phyloP scores from a whole-genome alignment of 2,113 vertebrate species.

The Aix galericulata region DNA sequence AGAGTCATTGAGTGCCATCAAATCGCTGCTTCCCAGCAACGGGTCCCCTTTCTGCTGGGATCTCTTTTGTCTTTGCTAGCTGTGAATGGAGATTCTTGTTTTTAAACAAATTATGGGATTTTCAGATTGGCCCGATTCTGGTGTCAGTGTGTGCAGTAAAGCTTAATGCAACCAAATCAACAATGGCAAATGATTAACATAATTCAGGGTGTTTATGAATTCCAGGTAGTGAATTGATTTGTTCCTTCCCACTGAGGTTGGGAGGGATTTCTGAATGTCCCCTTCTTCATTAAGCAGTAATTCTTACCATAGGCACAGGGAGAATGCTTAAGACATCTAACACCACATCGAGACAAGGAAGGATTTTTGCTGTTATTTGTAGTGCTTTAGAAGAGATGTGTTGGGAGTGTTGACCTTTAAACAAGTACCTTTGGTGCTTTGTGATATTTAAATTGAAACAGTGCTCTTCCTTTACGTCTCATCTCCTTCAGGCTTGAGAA shows the following conservation, averaged over 20 bases:
- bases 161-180: background rate
- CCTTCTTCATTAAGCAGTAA: background rate
- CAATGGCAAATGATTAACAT: background rate
- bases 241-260: background rate
- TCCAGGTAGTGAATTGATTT: background rate
- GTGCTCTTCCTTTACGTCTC: background rate
- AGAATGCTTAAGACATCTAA: background rate
- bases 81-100: accelerated
- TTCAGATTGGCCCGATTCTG: background rate
- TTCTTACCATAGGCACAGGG: background rate
- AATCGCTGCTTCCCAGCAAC: accelerated
- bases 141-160: accelerated
- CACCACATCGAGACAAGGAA: background rate
- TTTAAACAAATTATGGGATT: accelerated
- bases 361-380: background rate
- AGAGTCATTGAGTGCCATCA: background rate
- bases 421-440: accelerated
- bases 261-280: background rate
- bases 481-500: background rate
- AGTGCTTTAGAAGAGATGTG: background rate
- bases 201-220: background rate
- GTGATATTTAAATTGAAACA: background rate
- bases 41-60: background rate
- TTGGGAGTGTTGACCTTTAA: background rate
- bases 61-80: background rate